phyloP scores from a whole-genome alignment of 2,888 invertebrate species.

The Sarcophaga subvicina region DNA sequence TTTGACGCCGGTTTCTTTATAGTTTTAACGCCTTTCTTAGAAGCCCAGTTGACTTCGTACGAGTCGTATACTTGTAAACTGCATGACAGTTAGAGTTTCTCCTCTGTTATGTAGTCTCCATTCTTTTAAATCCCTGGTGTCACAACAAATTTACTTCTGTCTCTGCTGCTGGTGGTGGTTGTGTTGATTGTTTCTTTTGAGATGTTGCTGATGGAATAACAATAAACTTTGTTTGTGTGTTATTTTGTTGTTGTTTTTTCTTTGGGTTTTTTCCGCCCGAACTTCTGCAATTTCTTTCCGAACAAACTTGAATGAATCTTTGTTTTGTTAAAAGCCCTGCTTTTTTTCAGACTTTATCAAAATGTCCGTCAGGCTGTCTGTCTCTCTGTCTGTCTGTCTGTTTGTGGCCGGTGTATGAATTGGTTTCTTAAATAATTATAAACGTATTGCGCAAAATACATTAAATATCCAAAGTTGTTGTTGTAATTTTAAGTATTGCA shows the following conservation, averaged over 20 bases:
- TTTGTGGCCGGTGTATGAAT: constrained; percentile 19
- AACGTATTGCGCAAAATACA: no score
- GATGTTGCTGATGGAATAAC: constrained; percentile 56
- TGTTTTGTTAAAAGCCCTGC: constrained; percentile 39
- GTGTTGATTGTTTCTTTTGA: constrained; percentile 5
- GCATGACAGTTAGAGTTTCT: no score
- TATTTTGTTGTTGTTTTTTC: no score
- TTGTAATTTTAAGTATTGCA: constrained; percentile 49
- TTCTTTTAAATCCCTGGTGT: constrained; percentile 20
- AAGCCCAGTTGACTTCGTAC: no score
- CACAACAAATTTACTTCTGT: constrained; percentile 21
- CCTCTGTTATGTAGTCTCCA: background rate
- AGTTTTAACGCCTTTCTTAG: no score
- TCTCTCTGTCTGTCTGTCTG: background rate
- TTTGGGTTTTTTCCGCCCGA: constrained; percentile 1
- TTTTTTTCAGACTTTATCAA: background rate
- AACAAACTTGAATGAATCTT: constrained; percentile 46
- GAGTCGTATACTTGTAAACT: no score
- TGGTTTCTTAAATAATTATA: constrained; percentile 43
- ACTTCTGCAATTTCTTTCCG: constrained; percentile 38
- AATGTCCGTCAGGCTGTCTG: no score
- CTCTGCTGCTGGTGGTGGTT: constrained; percentile 27
- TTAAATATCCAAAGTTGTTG: background rate
- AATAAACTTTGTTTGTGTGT: constrained; percentile 42
- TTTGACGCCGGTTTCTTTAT: no score